Evolutionary conservation across 2,888 invertebrate genomes (phyloP), one percentile per base, ranked within the genome.

Genomic region (Sphaerophoria rueppellii): DNA sequence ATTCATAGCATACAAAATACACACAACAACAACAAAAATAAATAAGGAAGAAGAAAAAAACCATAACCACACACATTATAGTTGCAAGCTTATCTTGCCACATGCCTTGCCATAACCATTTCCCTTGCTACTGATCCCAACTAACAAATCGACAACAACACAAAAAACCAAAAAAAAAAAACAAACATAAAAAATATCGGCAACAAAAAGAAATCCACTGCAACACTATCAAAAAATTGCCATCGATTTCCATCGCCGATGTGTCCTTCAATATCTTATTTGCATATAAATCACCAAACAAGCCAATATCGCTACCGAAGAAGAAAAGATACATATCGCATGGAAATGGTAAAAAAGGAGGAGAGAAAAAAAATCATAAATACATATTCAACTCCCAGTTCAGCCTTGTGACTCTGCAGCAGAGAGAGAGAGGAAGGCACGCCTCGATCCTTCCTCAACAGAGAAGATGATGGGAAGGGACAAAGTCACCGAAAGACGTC

Each of bases 151-250:
- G 80, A 54, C 73, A 65, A 37, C 61, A 48, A 55, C 63, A 60
- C 43, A 52, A 43, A 67, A 35, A n/a, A 65, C 40, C 35, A 24
- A 72, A 50, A 24, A 24, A 72, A 54, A 24, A 46, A 50, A 61
- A 72, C 37, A 40, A 71, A 77, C 24, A 54, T 35, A 60, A 60
- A 35, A 48, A 71, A 77, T 35, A 74, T 58, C 71, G 55, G 63
- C 35, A 70, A 63, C 46, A 71, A 55, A 55, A 40, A 73, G 46
- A 72, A 72, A 78, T 16, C 80, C 70, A 85, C 85, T 85, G 85
- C 85, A 85, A 85, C 85, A 85, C 85, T 85, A 85, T 85, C 85
- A 77, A 85, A 85, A 85, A 85, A 81, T 85, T 85, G 80, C 85
- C 85, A 85, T 85, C 85, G 85, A 85, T 85, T 85, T 85, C 85